phyloP scores from a whole-genome alignment of 2,888 invertebrate species.

The Trichogramma dendrolimi region DNA sequence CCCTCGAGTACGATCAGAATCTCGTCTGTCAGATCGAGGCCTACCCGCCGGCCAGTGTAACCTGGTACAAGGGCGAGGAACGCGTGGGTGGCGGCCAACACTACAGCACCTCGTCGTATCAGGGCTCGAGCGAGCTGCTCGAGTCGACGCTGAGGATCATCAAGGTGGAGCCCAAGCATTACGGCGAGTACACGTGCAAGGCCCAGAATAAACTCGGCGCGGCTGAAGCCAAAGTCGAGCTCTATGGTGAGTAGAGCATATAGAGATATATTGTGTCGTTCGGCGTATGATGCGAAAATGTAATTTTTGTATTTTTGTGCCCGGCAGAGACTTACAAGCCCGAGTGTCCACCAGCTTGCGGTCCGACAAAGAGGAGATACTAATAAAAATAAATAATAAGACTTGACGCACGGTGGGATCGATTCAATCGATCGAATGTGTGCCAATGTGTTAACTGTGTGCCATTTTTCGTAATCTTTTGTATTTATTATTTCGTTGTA shows the following conservation, averaged over 20 bases:
- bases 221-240: conserved; percentile 72
- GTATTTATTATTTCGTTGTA: too few species aligned
- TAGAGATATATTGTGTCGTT: neutral
- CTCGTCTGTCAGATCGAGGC: conserved; percentile 94
- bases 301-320: conserved; percentile 40
- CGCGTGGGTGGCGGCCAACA: conserved; percentile 85
- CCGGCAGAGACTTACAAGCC: conserved; percentile 80
- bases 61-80: conserved; percentile 81
- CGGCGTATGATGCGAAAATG: neutral
- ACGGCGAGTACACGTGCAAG: conserved; percentile 78
- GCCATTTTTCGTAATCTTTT: too few species aligned
- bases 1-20: conserved; percentile 89
- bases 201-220: conserved; percentile 83
- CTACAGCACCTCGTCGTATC: conserved; percentile 84
- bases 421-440: too few species aligned
- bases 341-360: conserved; percentile 89
- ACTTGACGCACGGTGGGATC: too few species aligned
- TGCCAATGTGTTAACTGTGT: too few species aligned
- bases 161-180: conserved; percentile 86
- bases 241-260: conserved; percentile 65
- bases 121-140: conserved; percentile 86
- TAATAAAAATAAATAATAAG: conserved; percentile 33
- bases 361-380: conserved; percentile 62
- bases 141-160: conserved; percentile 84
- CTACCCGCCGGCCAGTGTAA: conserved; percentile 87